Evolutionary conservation across 2,797 vertebrate genomes (phyloP).

Genomic region (Pogonophryne albipinna): DNA sequence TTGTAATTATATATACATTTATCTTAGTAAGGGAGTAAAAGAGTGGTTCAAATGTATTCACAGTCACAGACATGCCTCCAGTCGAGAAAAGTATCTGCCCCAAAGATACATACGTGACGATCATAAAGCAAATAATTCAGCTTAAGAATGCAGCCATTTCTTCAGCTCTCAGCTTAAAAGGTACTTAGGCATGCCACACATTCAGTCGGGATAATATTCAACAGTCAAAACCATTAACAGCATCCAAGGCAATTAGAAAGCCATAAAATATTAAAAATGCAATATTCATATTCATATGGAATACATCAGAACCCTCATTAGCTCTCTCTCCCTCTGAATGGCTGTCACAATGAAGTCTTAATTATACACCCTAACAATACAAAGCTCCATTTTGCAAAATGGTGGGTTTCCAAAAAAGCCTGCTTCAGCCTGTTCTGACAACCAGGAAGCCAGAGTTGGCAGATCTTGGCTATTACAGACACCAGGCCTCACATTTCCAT

Average conservation of each 20-base stretch:
- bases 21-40: slow-evolving; percentile 74
- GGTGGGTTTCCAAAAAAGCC: slow-evolving; percentile 69
- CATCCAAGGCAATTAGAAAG: slow-evolving; percentile 81
- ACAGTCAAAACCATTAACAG: slow-evolving; percentile 72
- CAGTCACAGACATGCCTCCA: slow-evolving; percentile 73
- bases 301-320: slow-evolving; percentile 83
- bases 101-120: slow-evolving; percentile 57
- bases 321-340: slow-evolving; percentile 76
- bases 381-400: slow-evolving; percentile 79
- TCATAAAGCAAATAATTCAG: slow-evolving; percentile 40
- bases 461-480: slow-evolving; percentile 56
- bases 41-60: slow-evolving; percentile 75
- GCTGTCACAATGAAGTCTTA: slow-evolving; percentile 80
- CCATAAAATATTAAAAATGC: slow-evolving; percentile 84
- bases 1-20: slow-evolving; percentile 83
- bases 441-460: slow-evolving; percentile 47
- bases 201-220: slow-evolving; percentile 72
- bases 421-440: slow-evolving; percentile 59
- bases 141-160: slow-evolving; percentile 46
- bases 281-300: slow-evolving; percentile 82
- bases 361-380: slow-evolving; percentile 82
- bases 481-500: slow-evolving; percentile 47
- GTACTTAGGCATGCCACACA: slow-evolving; percentile 59
- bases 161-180: slow-evolving; percentile 46
- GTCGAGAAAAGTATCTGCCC: slow-evolving; percentile 61